These are phyloP conservation scores for Yasuhikotakia modesta DNA, from an alignment of 2,797 vertebrate genomes.

Conservation along the genomic window DNA sequence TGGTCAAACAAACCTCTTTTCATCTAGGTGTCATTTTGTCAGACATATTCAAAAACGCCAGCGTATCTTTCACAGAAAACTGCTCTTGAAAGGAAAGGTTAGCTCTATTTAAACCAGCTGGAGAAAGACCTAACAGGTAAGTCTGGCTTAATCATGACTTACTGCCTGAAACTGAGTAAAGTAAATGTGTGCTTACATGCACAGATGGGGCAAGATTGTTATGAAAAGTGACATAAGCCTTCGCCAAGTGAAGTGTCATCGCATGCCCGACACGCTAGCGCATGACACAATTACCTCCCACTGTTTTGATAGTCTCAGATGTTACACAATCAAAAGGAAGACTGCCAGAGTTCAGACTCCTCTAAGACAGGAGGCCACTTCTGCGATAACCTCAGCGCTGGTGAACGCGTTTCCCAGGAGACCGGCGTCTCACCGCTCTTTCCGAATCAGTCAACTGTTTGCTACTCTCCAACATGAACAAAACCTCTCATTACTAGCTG, in stretches of 20 bases:
- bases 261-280: conserved; percentile 26
- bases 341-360: conserved; percentile 6
- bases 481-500: conserved; percentile 57
- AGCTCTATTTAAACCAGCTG: conserved; percentile 22
- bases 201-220: conserved; percentile 38
- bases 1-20: conserved; percentile 12
- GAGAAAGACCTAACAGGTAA: conserved; percentile 12
- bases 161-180: conserved; percentile 21
- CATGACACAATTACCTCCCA: conserved; percentile 33
- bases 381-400: conserved; percentile 35
- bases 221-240: conserved; percentile 43
- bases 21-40: not conserved
- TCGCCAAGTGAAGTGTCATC: conserved; percentile 22
- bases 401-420: not conserved
- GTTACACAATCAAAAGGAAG: conserved; percentile 14
- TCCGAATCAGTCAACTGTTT: conserved; percentile 30
- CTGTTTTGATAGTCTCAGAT: conserved; percentile 26
- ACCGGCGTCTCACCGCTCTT: not conserved
- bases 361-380: conserved; percentile 26
- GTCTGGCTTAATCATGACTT: conserved; percentile 5
- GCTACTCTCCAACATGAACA: conserved; percentile 50
- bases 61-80: not conserved
- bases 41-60: conserved; percentile 7
- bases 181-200: conserved; percentile 17
- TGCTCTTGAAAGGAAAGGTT: conserved; percentile 5